Evolutionary conservation across 2,888 invertebrate genomes (phyloP).

Genomic region (Lasiommata megera): DNA sequence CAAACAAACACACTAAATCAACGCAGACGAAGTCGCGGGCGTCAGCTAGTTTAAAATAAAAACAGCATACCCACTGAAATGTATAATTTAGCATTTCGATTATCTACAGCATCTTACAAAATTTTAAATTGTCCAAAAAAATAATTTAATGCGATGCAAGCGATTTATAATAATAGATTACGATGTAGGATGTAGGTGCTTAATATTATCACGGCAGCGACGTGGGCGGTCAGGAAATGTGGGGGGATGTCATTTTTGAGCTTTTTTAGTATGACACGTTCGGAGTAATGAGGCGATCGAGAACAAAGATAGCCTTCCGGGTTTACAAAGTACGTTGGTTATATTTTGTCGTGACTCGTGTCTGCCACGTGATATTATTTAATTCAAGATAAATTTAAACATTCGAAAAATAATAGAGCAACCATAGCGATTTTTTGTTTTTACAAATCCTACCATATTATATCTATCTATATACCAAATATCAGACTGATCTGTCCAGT

Average conservation of each 20-base stretch:
- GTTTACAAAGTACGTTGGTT: constrained; percentile 1
- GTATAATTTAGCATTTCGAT: not conserved
- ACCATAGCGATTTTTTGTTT: too few relatives aligned
- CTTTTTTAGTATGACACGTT: constrained; percentile 1
- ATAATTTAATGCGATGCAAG: not conserved
- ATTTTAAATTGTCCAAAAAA: not conserved
- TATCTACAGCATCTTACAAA: not conserved
- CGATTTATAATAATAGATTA: constrained; percentile 12
- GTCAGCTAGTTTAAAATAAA: too few relatives aligned
- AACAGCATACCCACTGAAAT: too few relatives aligned
- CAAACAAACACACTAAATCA: too few relatives aligned
- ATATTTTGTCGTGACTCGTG: not conserved
- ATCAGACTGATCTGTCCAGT: too few relatives aligned
- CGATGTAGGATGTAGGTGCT: constrained; percentile 9
- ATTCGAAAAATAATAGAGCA: too few relatives aligned
- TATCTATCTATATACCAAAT: too few relatives aligned
- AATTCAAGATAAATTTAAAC: too few relatives aligned
- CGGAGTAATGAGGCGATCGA: constrained; percentile 5
- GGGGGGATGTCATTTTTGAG: not conserved
- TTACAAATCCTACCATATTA: too few relatives aligned
- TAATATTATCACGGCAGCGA: constrained; percentile 20
- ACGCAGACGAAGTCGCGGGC: too few relatives aligned
- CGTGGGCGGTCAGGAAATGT: constrained; percentile 24
- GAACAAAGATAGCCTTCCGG: constrained; percentile 11
- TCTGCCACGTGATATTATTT: not conserved